These are phyloP conservation scores for Eurystomus gularis DNA, from an alignment of 2,113 vertebrate genomes.

Conservation along the genomic window DNA sequence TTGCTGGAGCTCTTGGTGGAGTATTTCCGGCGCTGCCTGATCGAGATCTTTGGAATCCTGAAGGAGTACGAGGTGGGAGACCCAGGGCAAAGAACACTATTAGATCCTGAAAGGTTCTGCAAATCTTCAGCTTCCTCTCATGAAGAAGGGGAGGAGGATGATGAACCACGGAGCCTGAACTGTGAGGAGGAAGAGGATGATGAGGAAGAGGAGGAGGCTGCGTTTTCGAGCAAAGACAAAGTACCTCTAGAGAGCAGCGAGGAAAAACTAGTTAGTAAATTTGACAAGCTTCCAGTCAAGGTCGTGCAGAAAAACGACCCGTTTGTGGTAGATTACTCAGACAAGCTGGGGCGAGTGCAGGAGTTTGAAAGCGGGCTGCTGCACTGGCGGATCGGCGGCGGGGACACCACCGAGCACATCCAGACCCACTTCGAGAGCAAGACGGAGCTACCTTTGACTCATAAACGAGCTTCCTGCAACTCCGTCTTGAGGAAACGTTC, in stretches of 20 bases:
- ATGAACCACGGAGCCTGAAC: slow-evolving; percentile 64
- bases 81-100: slow-evolving; percentile 92
- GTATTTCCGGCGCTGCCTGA: slow-evolving; percentile 97
- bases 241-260: slow-evolving; percentile 72
- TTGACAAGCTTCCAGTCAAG: slow-evolving; percentile 95
- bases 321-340: slow-evolving; percentile 86
- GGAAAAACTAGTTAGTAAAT: slow-evolving; percentile 91
- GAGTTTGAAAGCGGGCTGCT: slow-evolving; percentile 95
- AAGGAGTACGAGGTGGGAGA: slow-evolving; percentile 97
- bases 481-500: slow-evolving; percentile 70
- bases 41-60: slow-evolving; percentile 97
- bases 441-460: slow-evolving; percentile 77
- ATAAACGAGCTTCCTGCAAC: slow-evolving; percentile 75
- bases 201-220: slow-evolving; percentile 81
- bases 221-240: slow-evolving; percentile 73
- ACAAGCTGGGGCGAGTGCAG: slow-evolving; percentile 87
- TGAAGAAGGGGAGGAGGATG: slow-evolving; percentile 76
- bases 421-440: slow-evolving; percentile 97
- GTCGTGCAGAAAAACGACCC: slow-evolving; percentile 92
- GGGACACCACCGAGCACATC: slow-evolving; percentile 97
- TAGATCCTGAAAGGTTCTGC: slow-evolving; percentile 84
- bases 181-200: slow-evolving; percentile 77
- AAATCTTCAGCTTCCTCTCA: slow-evolving; percentile 80
- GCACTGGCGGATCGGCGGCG: slow-evolving; percentile 96
- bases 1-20: slow-evolving; percentile 95